Base-by-base conservation (phyloP, 2,113 vertebrate species). In the Aviceda subcristata region DNA sequence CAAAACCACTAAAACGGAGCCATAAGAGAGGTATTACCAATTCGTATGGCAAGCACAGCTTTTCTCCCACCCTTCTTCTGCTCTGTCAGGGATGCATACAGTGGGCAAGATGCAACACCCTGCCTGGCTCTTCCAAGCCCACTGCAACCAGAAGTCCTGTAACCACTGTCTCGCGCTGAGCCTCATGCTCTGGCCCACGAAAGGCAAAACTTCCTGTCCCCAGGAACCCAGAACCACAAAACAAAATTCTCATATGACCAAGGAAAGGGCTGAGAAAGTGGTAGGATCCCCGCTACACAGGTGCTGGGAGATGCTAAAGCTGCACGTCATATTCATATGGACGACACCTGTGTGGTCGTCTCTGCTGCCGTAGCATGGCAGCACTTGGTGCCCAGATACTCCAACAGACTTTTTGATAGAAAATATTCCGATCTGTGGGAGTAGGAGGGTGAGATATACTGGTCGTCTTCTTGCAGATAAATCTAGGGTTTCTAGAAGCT, bases 401-500 rank as follows among this genome's bases (percentile, higher is more conserved):
- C 63, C 60, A 81, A 36, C 17, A n/a, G 51, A 14, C 3, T 63
- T 95, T 88, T 71, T 89, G 64, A n/a, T 9, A 23, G 67, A 69
- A 92, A 77, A 89, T 55, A 63, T 80, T 81, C 64, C 2, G 2
- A 12, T 72, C 29, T 87, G n/a, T 45, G 56, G 48, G 86, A 89
- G 89, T 50, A 60, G 56, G 27, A 79, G 38, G 48, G 71, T 0
- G 27, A 64, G 75, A 68, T 79, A 75, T 12, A 60, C 45, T 76
- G 34, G 34, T 51, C 1, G 2, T 41, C 39, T 50, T 62, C 63
- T 53, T 55, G 38, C 15, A 84, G 80, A 75, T 67, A 96, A 71
- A 87, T 89, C 84, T 67, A 83, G 76, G 75, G 36, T 89, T 91
- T 85, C 76, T 60, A 72, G 78, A 79, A 93, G 62, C 9, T 90